These are phyloP conservation scores for Dicrurus megarhynchus DNA, from an alignment of 2,113 vertebrate species.

Conservation along the genomic window DNA sequence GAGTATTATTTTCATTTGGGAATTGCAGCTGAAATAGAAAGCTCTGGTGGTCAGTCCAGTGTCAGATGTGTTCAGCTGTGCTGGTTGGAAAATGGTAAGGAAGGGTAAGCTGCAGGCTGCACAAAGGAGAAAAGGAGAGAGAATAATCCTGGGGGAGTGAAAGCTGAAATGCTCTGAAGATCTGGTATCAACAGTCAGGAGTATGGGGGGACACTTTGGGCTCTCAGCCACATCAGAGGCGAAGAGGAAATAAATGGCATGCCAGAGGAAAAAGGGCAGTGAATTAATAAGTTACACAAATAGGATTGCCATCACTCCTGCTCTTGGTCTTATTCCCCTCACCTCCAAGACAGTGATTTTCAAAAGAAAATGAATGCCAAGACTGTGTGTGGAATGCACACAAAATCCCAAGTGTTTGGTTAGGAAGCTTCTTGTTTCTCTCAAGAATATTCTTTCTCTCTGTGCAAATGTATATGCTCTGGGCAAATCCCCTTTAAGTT, in stretches of 20 bases:
- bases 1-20: not conserved
- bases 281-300: not conserved
- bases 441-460: not conserved
- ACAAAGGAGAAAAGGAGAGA: not conserved
- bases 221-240: not conserved
- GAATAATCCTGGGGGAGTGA: fast-evolving
- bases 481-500: not conserved
- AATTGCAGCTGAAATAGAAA: not conserved
- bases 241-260: not conserved
- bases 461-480: not conserved
- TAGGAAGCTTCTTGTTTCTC: not conserved
- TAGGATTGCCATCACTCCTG: not conserved
- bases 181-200: not conserved
- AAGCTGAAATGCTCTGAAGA: not conserved
- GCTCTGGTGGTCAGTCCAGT: not conserved
- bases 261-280: not conserved
- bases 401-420: not conserved
- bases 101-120: not conserved
- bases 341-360: not conserved
- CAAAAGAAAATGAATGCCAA: not conserved
- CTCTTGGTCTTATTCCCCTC: not conserved
- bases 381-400: not conserved
- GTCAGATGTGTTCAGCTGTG: not conserved
- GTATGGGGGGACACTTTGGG: not conserved
- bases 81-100: not conserved